These are phyloP conservation scores for Lycaena phlaeas DNA, from an alignment of 2,888 invertebrate species.

Conservation along the genomic window DNA sequence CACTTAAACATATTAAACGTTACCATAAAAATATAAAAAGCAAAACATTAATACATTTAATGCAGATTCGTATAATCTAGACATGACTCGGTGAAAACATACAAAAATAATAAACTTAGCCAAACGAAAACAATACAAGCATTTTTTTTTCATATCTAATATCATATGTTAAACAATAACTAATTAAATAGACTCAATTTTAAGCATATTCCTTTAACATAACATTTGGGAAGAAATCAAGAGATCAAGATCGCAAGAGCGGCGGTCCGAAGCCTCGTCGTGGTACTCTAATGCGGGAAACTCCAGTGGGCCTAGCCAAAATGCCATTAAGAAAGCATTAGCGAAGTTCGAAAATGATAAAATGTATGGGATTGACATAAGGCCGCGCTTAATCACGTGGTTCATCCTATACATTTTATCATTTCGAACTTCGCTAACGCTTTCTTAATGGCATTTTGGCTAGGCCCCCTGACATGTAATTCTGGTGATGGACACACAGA, in stretches of 20 bases:
- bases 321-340: no score
- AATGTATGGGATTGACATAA: no score
- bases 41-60: slow-evolving; percentile 4
- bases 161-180: neutral
- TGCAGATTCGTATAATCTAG: slow-evolving; percentile 1
- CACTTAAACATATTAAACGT: slow-evolving; percentile 2
- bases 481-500: no score
- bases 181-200: slow-evolving; percentile 1
- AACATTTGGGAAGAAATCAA: neutral
- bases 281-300: no score
- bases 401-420: no score
- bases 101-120: slow-evolving; percentile 3
- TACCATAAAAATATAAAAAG: slow-evolving; percentile 4
- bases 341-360: no score
- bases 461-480: no score
- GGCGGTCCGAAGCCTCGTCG: no score
- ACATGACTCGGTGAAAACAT: slow-evolving; percentile 4
- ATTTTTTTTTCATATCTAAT: neutral
- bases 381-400: no score
- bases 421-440: no score
- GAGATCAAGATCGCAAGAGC: slow-evolving; percentile 2
- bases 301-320: no score
- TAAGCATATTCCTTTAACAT: neutral
- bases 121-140: neutral
- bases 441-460: no score